A percentile compares a stretch with the other conserved stretches of the same genome.
These are phyloP conservation scores for Falco biarmicus DNA, from an alignment of 2,797 vertebrate species.

Conservation along the genomic window DNA sequence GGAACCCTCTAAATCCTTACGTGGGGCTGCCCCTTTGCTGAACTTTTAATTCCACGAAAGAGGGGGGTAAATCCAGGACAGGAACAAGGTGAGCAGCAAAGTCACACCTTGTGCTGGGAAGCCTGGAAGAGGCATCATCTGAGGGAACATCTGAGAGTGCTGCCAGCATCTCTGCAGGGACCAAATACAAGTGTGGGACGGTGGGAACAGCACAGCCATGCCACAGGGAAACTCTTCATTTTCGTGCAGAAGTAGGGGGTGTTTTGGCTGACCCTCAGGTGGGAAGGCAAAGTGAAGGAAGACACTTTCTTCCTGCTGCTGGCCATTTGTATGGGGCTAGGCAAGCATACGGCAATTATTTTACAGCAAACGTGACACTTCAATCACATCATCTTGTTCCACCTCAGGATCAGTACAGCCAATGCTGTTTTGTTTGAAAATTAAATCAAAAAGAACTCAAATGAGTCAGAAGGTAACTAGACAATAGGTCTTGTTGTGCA, in stretches of 20 bases:
- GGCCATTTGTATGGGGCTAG: not conserved
- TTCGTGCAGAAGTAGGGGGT: not conserved
- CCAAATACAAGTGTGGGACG: rapidly evolving
- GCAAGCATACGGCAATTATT: not conserved
- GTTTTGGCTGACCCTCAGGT: not conserved
- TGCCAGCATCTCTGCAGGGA: not conserved
- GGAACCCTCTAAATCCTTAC: not conserved
- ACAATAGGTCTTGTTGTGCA: not conserved
- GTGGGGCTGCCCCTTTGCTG: not conserved
- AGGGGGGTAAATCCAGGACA: not conserved
- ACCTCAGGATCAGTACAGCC: not conserved
- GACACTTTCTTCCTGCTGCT: not conserved
- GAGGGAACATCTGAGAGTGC: not conserved
- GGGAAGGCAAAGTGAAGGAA: not conserved
- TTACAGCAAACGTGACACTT: not conserved
- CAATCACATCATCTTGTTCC: not conserved
- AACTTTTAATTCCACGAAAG: not conserved
- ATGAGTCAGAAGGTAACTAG: not conserved
- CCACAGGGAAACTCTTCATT: not conserved
- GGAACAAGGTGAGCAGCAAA: not conserved
- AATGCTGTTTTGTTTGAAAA: not conserved
- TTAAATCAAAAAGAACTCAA: not conserved
- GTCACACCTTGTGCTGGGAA: rapidly evolving
- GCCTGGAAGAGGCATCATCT: not conserved
- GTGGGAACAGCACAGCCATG: not conserved